Percentiles rank a stretch among this genome's conserved stretches.
phyloP scores from a whole-genome alignment of 2,888 invertebrate species.

The Cheilosia vernalis region DNA sequence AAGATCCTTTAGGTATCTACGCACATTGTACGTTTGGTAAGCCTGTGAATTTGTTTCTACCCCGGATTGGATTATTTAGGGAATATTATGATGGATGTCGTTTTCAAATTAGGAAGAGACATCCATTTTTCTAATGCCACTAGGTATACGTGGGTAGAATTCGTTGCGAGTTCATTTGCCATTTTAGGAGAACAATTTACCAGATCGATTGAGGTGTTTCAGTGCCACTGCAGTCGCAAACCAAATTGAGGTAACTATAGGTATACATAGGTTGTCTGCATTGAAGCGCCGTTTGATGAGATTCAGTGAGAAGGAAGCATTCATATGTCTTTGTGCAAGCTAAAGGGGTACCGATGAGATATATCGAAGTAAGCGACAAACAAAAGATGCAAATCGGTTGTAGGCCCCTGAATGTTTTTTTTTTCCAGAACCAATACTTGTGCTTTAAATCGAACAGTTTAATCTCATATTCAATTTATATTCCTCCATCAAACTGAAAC shows the following conservation, averaged over 20 bases:
- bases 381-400: no score
- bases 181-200: not conserved
- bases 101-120: conserved; percentile 73
- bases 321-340: no score
- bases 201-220: not conserved
- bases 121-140: conserved; percentile 64
- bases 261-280: no score
- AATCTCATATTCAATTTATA: no score
- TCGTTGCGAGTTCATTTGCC: conserved; percentile 17
- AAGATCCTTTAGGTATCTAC: conserved; percentile 10
- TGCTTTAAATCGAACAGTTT: no score
- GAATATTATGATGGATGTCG: conserved; percentile 73
- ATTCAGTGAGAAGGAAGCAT: no score
- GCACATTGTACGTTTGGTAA: not conserved
- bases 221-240: not conserved
- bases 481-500: no score
- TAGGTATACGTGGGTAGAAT: conserved; percentile 42
- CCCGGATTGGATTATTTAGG: conserved; percentile 25
- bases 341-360: no score
- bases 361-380: no score
- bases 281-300: no score
- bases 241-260: not conserved
- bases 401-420: no score
- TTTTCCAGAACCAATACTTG: no score
- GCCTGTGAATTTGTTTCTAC: not conserved